phyloP scores from a whole-genome alignment of 2,113 vertebrate species.

The Bos javanicus region DNA sequence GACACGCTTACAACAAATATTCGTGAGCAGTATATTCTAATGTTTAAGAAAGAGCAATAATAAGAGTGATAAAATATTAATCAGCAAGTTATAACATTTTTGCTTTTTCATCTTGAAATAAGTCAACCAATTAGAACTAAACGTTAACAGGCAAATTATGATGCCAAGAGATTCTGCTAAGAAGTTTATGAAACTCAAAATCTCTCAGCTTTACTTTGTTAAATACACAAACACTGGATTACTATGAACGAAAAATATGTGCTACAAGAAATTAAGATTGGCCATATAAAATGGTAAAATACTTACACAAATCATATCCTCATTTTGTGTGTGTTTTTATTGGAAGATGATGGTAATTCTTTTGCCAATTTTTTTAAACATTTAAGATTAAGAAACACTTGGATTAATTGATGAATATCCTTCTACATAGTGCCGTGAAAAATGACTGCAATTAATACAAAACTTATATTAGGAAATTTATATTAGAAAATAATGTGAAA shows the following conservation, averaged over 20 bases:
- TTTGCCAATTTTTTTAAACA: constrained; percentile 31
- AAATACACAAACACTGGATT: constrained; percentile 63
- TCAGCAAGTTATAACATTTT: constrained; percentile 20
- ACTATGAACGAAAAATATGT: constrained; percentile 47
- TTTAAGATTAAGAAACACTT: constrained; percentile 34
- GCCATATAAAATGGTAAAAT: constrained; percentile 36
- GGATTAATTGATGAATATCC: not conserved
- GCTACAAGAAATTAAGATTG: constrained; percentile 48
- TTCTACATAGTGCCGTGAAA: constrained; percentile 14
- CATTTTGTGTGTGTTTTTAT: constrained; percentile 47
- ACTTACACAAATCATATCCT: constrained; percentile 50
- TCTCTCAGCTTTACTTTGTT: constrained; percentile 53
- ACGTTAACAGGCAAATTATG: constrained; percentile 33
- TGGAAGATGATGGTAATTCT: constrained; percentile 39
- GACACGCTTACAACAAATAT: not conserved
- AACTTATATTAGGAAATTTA: not conserved
- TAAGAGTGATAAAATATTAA: not conserved
- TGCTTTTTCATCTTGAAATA: constrained; percentile 19
- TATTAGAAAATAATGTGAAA: not conserved
- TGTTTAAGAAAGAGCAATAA: not conserved
- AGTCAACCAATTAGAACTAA: constrained; percentile 40
- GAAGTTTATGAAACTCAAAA: constrained; percentile 66
- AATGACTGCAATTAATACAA: not conserved
- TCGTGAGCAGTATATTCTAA: not conserved
- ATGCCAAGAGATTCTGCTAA: constrained; percentile 47